Evolutionary conservation across 1,140 invertebrate species (phyloP), one percentile per base, ranked within the genome.

Genomic region (Onthophagus taurus): DNA sequence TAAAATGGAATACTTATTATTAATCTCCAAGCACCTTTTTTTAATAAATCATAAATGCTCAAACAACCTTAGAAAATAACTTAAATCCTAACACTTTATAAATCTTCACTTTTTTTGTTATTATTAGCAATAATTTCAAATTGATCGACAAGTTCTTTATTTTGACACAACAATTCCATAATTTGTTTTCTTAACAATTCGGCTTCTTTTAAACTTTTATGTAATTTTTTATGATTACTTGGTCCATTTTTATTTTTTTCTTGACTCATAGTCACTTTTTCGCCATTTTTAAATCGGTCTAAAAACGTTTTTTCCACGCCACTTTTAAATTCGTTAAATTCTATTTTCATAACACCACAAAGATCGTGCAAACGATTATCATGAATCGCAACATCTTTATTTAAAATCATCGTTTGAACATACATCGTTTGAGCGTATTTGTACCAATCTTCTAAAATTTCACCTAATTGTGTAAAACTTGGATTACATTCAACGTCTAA

Each of bases 341-440:
- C 38, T n/a, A 41, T 41, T 17, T 29, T 41, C 23, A 41, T 29
- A 7, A n/a, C 21, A 17, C 17, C 29, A 11, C 14, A 17, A 4
- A 41, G 24, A 3, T 41, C 19, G n/a, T 41, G 24, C 9, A 41
- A 7, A 11, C 23, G 21, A 13, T 50, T 41, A n/a, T 60, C 59
- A 33, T 57, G 63, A 35, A 41, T 53, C 16, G 50, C 66, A 38
- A 81, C 70, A 59, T 87, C 84, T 57, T 83, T 82, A 51, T 81
- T 77, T 8, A 86, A 69, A 53, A 87, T 85, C 61, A 80, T 75
- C 12, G 76, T 76, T 62, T 86, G 80, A 29, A 85, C 62, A 60
- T 77, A 83, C 13, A 83, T 77, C 2, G 83, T 85, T 58, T 86
- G 83, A 5, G 83, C 83, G 68, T 83, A 83, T 69, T 87, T 87